phyloP scores from a whole-genome alignment of 2,797 vertebrate genomes.

The Trachurus trachurus region DNA sequence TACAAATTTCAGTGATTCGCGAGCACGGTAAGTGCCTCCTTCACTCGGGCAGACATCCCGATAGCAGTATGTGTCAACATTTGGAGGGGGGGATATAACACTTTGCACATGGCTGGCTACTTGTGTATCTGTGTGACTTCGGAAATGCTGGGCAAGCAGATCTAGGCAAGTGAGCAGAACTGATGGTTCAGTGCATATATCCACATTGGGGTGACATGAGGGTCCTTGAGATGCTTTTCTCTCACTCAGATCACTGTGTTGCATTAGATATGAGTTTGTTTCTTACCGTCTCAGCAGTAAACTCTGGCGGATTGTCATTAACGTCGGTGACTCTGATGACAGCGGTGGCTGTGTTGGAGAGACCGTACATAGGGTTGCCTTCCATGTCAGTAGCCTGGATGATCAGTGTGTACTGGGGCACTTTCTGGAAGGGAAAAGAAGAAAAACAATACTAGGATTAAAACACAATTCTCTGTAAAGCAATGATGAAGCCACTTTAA shows the following conservation, averaged over 20 bases:
- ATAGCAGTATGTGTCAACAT: constrained; percentile 80
- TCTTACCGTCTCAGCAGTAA: constrained; percentile 95
- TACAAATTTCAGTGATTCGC: constrained; percentile 75
- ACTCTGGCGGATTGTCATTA: constrained; percentile 98
- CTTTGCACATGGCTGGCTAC: constrained; percentile 68
- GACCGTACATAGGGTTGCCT: constrained; percentile 96
- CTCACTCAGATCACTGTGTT: constrained; percentile 12
- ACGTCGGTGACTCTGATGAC: constrained; percentile 96
- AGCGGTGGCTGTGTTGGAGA: constrained; percentile 98
- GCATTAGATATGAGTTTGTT: constrained; percentile 28
- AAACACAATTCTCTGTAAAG: not conserved
- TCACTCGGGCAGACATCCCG: constrained; percentile 61
- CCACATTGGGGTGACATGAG: constrained; percentile 42
- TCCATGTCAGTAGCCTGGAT: constrained; percentile 99
- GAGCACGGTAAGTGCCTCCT: constrained; percentile 70
- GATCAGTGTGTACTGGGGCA: constrained; percentile 98
- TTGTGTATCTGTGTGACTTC: constrained; percentile 64
- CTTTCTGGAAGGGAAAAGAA: constrained; percentile 88
- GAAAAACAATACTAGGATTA: not conserved
- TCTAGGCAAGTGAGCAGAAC: constrained; percentile 60
- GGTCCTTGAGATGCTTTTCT: constrained; percentile 29
- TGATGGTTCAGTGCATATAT: constrained; percentile 54
- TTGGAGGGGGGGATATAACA: constrained; percentile 66
- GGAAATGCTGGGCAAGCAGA: constrained; percentile 75
- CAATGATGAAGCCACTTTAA: not conserved